Evolutionary conservation across 2,888 invertebrate genomes (phyloP).

Genomic region (Bimastos eiseni): DNA sequence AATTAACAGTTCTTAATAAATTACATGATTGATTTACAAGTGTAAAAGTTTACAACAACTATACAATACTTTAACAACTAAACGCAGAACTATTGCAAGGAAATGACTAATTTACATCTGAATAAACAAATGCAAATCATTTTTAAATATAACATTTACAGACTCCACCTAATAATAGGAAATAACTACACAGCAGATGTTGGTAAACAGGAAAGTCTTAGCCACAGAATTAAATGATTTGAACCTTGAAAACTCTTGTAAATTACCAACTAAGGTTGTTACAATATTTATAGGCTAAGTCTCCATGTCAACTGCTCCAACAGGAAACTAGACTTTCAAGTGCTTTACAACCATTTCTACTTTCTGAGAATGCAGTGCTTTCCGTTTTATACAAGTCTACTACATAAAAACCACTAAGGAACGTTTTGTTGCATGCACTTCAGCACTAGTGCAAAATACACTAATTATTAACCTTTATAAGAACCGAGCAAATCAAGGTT

Average conservation of each 20-base stretch:
- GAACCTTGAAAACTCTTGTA: not conserved
- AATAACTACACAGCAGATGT: not conserved
- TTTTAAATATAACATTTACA: not conserved
- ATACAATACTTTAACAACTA: conserved; percentile 19
- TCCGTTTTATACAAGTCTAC: not conserved
- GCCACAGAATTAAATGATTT: not conserved
- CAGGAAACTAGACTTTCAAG: not conserved
- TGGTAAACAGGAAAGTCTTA: not conserved
- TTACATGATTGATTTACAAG: conserved; percentile 24
- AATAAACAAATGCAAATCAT: not conserved
- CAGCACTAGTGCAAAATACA: not conserved
- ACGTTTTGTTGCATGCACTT: not conserved
- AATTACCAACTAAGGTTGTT: not conserved
- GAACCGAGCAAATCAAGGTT: not conserved
- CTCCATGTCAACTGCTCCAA: not conserved
- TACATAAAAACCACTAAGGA: not conserved
- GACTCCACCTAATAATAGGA: not conserved
- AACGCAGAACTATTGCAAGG: not conserved
- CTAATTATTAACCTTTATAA: not conserved
- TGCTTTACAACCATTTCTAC: not conserved
- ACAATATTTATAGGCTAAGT: not conserved
- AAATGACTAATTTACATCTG: not conserved
- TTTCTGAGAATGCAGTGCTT: not conserved
- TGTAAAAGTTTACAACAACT: conserved; percentile 14
- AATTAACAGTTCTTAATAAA: conserved; percentile 18